Base-by-base conservation (phyloP, 2,113 vertebrate species). In the Vicugna pacos region DNA sequence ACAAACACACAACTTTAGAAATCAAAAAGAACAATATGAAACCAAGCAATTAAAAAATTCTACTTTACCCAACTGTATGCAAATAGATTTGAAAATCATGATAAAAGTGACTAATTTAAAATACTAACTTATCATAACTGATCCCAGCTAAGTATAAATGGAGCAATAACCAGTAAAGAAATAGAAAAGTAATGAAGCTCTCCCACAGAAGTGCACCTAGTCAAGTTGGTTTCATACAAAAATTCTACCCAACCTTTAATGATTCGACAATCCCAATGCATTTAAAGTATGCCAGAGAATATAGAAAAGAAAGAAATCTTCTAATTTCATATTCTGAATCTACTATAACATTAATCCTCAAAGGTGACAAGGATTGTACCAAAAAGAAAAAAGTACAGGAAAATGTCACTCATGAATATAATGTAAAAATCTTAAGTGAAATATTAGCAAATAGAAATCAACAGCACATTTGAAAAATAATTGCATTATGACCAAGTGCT, bases 51-150 rank as follows among this genome's bases (percentile, higher is more conserved):
- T 81, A 35, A n/a, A 65, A 91, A 79, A 32, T 77, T 91, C 32
- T 72, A 30, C 19, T 93, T 88, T 93, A 32, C 16, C 3, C 13
- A 88, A 35, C 5, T 83, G 4, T 77, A 28, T 70, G 26, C 14
- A 75, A 62, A 87, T 32, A 35, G 28, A 54, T 93, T 75, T 87
- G 42, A 95, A 86, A 86, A 76, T 85, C 28, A 90, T 93, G 8
- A 85, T 69, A 62, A 86, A 96, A 75, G 46, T 52, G 4, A 22
- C 48, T 79, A 48, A 38, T 52, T n/a, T 48, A 60, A 65, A 85
- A 92, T 62, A 42, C 1, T 42, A 42, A 42, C 38, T 42, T 42
- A 42, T 42, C 38, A 42, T 42, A 42, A 42, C 38, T 42, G 15
- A 81, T 30, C 20, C 4, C 28, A 42, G 56, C 62, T 73, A 89